Evolutionary conservation across 2,888 invertebrate genomes (phyloP).

Genomic region (Habrosyne pyritoides): DNA sequence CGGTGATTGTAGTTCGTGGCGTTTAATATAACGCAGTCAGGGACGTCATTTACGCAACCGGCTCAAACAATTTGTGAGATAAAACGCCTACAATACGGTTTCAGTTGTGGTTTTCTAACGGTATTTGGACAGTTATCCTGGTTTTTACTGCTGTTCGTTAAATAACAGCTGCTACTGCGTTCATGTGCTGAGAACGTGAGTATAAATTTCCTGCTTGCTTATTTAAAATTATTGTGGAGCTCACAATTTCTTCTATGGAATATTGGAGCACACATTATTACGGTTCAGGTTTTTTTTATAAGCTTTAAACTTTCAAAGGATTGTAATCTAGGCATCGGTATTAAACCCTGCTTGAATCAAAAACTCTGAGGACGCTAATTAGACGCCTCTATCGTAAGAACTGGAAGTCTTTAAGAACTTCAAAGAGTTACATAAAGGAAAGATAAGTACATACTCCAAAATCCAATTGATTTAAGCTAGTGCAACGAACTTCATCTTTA

Average conservation of each 20-base stretch:
- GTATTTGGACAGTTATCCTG: not conserved
- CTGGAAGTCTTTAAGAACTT: no score
- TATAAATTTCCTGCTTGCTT: slow-evolving; percentile 13
- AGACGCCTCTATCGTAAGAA: not conserved
- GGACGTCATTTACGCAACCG: slow-evolving; percentile 48
- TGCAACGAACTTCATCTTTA: not conserved
- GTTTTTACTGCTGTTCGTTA: slow-evolving; percentile 3
- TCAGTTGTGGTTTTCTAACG: slow-evolving; percentile 6
- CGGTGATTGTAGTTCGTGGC: slow-evolving; percentile 3
- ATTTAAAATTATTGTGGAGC: not conserved
- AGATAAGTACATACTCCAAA: not conserved
- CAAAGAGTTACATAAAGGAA: not conserved
- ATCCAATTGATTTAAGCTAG: not conserved
- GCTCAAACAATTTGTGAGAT: slow-evolving; percentile 35
- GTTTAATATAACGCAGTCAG: slow-evolving; percentile 19
- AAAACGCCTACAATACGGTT: slow-evolving; percentile 37
- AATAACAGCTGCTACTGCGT: not conserved
- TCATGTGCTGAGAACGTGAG: slow-evolving; percentile 2
- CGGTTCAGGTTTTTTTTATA: not conserved
- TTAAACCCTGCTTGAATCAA: not conserved
- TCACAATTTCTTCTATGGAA: not conserved
- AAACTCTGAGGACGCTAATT: not conserved
- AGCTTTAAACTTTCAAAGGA: not conserved
- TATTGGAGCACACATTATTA: not conserved
- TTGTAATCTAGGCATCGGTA: not conserved